Evolutionary conservation across 2,888 invertebrate species (phyloP), one percentile per base, ranked within the genome.

Genomic region (Meghimatium bilineatum): DNA sequence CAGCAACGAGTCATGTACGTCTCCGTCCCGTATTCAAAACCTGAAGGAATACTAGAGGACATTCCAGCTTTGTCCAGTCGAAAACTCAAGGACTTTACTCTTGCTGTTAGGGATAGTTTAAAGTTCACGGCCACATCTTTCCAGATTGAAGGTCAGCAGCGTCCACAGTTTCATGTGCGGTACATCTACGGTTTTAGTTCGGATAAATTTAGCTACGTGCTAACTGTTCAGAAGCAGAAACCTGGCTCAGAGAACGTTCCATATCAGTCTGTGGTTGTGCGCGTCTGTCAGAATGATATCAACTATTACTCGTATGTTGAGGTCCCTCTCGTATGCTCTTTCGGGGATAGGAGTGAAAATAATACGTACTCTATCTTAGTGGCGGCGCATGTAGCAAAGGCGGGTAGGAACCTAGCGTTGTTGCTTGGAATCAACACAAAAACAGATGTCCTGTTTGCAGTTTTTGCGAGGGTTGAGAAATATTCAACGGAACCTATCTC

Each of bases 231-330:
- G 94, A 96, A 96, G 92, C 96, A 96, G 91, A 87, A 86, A 56
- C 84, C 89, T 3, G 78, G 76, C 1, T 66, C 84, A 12, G 78
- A 88, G 1, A 96, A 93, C 71, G 81, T 85, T 0, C 96, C 92
- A 96, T 98, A 96, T 93, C 97, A 98, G 90, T 97, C 98, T 85
- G 98, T 98, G 94, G 94, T 99, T 91, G 97, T 98, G 60, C 95
- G 99, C 76, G 97, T 99, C 71, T 99, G 99, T 93, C 98, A 98
- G 92, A 97, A 97, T 91, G 99, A 99, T 93, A 96, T 96, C 88
- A 96, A 97, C 93, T 99, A 98, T 94, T 98, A 98, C 94, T 99
- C 99, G 10, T 99, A 99, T 94, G 98, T 98, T 20, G 99, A 99
- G 95, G 97, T 99, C 89, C 98, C 98, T 26, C 96, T 99, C 93